Evolutionary conservation across 2,888 invertebrate genomes (phyloP), one percentile per base, ranked within the genome.

Genomic region (Conomelus anceps): DNA sequence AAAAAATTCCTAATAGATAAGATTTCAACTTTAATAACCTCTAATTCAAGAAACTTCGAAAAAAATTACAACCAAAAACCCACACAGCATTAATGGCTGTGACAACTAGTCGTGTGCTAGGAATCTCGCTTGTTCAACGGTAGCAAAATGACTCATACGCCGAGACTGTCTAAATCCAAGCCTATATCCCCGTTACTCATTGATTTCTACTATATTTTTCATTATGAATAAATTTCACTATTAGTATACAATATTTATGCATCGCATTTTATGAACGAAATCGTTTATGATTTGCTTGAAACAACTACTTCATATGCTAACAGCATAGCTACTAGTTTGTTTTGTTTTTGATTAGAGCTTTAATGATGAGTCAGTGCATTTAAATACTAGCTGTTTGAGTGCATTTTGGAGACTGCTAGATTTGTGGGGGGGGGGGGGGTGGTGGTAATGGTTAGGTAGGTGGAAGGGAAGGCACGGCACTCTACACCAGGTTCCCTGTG

Each of bases 401-500:
- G 84, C 22, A 22, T 84, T 84, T 84, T 84, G n/a, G 84, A 22
- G 20, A 9, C 22, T 84, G 84, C 84, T 84, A 84, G 84, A 84
- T 84, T 84, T 22, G 84, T 9, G 22, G 7, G n/a, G 24, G 86
- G 86, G 24, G 22, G 24, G 17, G 9, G 86, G 24, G 26, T 23
- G 22, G 22, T 86, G 29, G 86, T 23, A 22, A 22, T 26, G 86
- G 23, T 23, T 86, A 26, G 22, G 22, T 86, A 17, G 86, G n/a
- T n/a, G n/a, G n/a, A n/a, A n/a, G n/a, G n/a, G n/a, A n/a, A n/a
- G n/a, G n/a, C n/a, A 63, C 20, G n/a, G 63, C 63, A 86, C 86
- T 22, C 86, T 86, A 23, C 86, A 86, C 86, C 86, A 23, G 26
- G 86, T 91, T 91, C 90, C 91, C 91, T 91, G 90, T 95, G 94